A percentile compares a stretch with the other conserved stretches of the same genome.
These are phyloP conservation scores for Andrena trimmerana DNA, from an alignment of 2,888 invertebrate species.

Conservation along the genomic window DNA sequence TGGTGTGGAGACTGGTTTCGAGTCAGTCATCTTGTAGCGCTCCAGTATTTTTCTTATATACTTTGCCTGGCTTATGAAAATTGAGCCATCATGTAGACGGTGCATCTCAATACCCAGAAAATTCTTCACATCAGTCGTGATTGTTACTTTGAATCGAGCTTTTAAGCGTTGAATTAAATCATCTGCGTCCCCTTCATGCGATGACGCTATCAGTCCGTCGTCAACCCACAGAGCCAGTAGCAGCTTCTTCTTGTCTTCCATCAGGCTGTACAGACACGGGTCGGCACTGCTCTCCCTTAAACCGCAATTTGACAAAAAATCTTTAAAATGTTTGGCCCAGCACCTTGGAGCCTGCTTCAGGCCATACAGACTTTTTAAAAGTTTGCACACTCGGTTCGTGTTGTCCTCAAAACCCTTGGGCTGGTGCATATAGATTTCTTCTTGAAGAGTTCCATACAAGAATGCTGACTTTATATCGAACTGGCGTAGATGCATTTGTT, in stretches of 20 bases:
- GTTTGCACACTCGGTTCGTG: neutral
- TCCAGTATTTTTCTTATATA: neutral
- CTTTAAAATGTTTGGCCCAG: neutral
- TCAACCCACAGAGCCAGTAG: neutral
- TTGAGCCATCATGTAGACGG: constrained; percentile 1
- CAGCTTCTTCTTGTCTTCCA: neutral
- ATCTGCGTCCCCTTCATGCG: neutral
- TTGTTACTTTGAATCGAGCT: neutral
- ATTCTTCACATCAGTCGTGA: neutral
- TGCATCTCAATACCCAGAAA: neutral
- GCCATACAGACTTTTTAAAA: constrained; percentile 15
- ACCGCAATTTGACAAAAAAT: neutral
- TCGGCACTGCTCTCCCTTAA: neutral
- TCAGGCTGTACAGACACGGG: neutral
- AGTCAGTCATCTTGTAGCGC: neutral
- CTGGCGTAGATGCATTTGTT: neutral
- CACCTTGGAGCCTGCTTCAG: constrained; percentile 20
- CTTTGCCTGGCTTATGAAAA: constrained; percentile 8
- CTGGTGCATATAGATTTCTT: neutral
- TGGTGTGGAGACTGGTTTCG: constrained; percentile 9
- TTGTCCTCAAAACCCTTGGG: neutral
- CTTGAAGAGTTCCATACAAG: neutral
- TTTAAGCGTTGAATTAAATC: neutral
- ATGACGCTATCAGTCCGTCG: neutral
- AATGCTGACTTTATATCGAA: constrained; percentile 4